Conservation (phyloP, 2,113 vertebrate species). For the Cyanoderma ruficeps region DNA sequence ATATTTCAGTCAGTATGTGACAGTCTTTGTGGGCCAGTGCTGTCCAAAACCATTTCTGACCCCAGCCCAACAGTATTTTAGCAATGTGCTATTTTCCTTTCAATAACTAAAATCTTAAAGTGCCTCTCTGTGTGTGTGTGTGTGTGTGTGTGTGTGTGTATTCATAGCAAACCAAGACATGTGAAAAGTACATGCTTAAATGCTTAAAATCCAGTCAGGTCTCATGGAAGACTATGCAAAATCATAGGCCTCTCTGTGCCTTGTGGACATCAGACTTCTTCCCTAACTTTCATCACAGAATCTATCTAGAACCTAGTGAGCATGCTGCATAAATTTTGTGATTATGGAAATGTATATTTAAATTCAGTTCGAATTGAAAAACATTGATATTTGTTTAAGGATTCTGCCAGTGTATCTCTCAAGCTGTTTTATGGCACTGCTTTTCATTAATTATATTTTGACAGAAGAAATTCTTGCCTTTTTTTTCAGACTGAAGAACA, state of each 20-base stretch:
- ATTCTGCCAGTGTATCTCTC: not conserved
- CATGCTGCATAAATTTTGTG: not conserved
- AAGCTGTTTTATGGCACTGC: not conserved
- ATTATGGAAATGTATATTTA: not conserved
- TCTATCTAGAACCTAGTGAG: constrained; percentile 20
- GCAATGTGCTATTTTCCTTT: not conserved
- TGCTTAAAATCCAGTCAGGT: not conserved
- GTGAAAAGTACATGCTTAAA: not conserved
- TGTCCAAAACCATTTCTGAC: not conserved
- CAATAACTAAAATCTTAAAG: not conserved
- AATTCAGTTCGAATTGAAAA: not conserved
- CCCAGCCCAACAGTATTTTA: not conserved
- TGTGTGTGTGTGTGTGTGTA: not conserved
- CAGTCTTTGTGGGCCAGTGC: not conserved
- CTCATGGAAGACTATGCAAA: not conserved
- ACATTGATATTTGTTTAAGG: not conserved
- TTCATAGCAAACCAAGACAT: not conserved
- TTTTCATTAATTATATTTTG: constrained; percentile 55
- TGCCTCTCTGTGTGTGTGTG: too few species aligned
- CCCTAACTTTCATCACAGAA: not conserved
- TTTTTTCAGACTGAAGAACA: constrained; percentile 62
- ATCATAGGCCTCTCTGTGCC: not conserved
- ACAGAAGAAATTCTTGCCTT: constrained; percentile 47
- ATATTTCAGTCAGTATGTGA: not conserved
- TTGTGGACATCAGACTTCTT: not conserved